phyloP scores from a whole-genome alignment of 1,140 invertebrate genomes.

The Spodoptera frugiperda region DNA sequence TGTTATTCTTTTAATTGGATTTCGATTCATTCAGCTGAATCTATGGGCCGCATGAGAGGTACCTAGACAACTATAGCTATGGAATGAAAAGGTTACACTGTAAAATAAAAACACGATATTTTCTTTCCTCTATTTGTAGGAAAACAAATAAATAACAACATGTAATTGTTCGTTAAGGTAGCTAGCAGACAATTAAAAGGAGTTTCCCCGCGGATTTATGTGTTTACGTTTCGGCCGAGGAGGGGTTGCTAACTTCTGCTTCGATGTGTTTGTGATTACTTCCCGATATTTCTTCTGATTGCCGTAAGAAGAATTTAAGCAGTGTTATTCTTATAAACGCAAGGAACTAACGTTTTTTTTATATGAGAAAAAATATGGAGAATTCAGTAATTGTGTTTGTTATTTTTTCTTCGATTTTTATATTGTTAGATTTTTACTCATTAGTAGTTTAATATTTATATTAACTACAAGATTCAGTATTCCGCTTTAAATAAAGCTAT shows the following conservation, averaged over 20 bases:
- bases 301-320: conserved; percentile 8
- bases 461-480: too few relatives aligned
- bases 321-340: not conserved
- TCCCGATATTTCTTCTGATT: conserved; percentile 36
- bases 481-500: too few relatives aligned
- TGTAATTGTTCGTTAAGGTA: conserved; percentile 75
- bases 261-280: conserved; percentile 51
- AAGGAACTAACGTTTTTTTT: not conserved
- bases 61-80: not conserved
- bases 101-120: conserved; percentile 16
- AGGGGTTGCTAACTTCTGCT: conserved; percentile 36
- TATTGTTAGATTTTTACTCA: too few relatives aligned
- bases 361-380: too few relatives aligned
- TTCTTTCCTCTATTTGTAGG: conserved; percentile 41
- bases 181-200: conserved; percentile 74
- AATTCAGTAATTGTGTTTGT: not conserved
- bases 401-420: not conserved
- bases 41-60: not conserved
- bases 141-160: conserved; percentile 80
- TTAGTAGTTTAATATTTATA: too few relatives aligned
- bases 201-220: conserved; percentile 66
- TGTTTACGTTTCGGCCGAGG: conserved; percentile 58
- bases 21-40: conserved; percentile 52
- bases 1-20: conserved; percentile 77
- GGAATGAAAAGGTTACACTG: not conserved